Evolutionary conservation across 2,113 vertebrate genomes (phyloP), one percentile per base, ranked within the genome.

Genomic region (Haliaeetus leucogaster): DNA sequence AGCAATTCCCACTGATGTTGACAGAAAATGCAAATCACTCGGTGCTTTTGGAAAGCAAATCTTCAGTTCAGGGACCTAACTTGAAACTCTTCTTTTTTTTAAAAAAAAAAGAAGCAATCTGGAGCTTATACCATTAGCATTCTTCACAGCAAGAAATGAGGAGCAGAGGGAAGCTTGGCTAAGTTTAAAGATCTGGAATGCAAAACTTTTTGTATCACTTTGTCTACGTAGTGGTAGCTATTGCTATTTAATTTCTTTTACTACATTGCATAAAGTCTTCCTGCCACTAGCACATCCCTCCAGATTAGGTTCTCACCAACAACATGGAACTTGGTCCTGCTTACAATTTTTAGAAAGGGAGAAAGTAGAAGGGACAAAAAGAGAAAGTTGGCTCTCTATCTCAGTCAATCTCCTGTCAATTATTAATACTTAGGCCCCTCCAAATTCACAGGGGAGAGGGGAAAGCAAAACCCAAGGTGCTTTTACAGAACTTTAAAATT

Each of bases 21-120:
- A 94, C 73, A 93, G 86, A 86, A 96, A 95, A 93, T 93, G 91
- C 91, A 96, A 94, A 96, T 94, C 66, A 90, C 58, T 82, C 8
- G 0, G 3, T 52, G 65, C 76, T 94, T 95, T 87, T 70, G 70
- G 84, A 95, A 95, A 92, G 38, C 71, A 83, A 93, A 83, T 32
- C 85, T 61, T 85, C 81, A 53, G 45, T 73, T 90, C 74, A 94
- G 45, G 40, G 50, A 82, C 29, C 22, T 85, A 66, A 85, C 66
- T 30, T 58, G 45, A 83, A 93, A 72, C 17, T 34, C 3, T 25
- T 19, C 9, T 29, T 50, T 58, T 66, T 27, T 10, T 27, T 16
- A 45, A 19, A 38, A 30, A 38, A 30, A n/a, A 22, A 22, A 50
- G 4, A 5, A 42, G 20, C 3, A 0, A 53, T n/a, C 29, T 68